Base-by-base conservation (phyloP, 2,113 vertebrate genomes). In the Hippopotamus amphibius region DNA sequence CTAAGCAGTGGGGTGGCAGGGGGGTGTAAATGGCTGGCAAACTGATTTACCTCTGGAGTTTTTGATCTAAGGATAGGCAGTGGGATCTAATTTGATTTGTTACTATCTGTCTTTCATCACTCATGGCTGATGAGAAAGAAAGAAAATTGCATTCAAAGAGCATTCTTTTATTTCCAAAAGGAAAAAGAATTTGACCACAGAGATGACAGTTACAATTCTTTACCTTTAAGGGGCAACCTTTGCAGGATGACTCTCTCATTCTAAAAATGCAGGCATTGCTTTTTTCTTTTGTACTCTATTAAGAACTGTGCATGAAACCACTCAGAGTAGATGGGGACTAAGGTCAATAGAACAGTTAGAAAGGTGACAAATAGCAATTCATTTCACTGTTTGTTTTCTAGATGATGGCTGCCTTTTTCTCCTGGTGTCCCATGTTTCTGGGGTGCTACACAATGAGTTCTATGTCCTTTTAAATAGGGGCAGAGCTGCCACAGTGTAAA, bases 341-440 rank as follows among this genome's bases (percentile, higher is more conserved):
- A 4, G 14, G 93, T 98, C 95, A 98, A 55, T 80, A 87, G 48
- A 96, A 92, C 69, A 97, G 95, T 89, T 93, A 95, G 91, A 95
- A 96, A 97, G 91, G 95, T 97, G 82, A 96, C 80, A 94, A 95
- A 88, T 37, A 97, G 74, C 76, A 93, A 97, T 97, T 97, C 92
- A 90, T 97, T 95, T 90, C 84, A 30, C 92, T 97, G 83, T 97
- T 96, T 98, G 93, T 97, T 97, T 98, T 97, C 95, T 74, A 88
- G 93, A 98, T 94, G 84, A 95, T 66, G 48, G 43, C 90, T 96
- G 48, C 80, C 84, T 95, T 92, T 98, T 95, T 92, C 76, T 82
- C 19, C 19, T 16, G 2, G 16, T 90, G 61, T 88, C 12, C 16
- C 83, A 19, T 91, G 83, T 96, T 98, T 96, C 93, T 93, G 96